Base-by-base conservation (phyloP, 2,113 vertebrate species). In the Cavia porcellus region DNA sequence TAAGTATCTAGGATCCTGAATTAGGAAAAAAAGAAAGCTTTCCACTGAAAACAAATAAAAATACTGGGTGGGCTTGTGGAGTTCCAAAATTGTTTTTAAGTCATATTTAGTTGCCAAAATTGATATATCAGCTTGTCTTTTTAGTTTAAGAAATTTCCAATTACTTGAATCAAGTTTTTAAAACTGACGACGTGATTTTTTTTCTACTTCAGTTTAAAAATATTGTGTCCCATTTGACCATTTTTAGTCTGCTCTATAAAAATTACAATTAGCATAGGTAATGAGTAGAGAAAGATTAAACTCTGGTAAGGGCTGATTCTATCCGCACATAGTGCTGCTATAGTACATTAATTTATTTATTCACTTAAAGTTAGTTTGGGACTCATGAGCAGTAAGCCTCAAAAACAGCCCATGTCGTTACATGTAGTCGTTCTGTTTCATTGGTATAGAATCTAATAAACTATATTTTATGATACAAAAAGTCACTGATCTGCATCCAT, bases 51-150 rank as follows among this genome's bases (percentile, higher is more conserved):
- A 82, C 2, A 77, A n/a, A 52, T 96, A 5, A 24, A 24, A 95
- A 89, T 93, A 95, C 84, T 95, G 90, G 93, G 93, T 97, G 66
- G 94, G 72, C 59, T 95, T 42, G 10, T 80, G 47, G 92, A 61
- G 66, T 72, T 97, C 62, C 68, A 97, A 52, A 79, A 96, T 95
- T 82, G 95, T 84, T 97, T 96, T 96, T 81, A 42, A 72, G 32
- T 82, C 52, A 87, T 84, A 94, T 91, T 95, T 68, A 93, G 6
- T 80, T 97, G 72, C 50, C 91, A 96, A 61, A 93, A 85, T 90
- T 96, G 55, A 13, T 80, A 13, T 1, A 32, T 88, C 96, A 87
- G 84, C 3, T 68, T 62, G 59, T 15, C 89, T 85, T 77, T 92
- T 92, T 89, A 75, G 47, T 55, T 47, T 45, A 96, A 95, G 45